Percentiles rank a stretch among this genome's conserved stretches.
These are phyloP conservation scores for Polyommatus iphigenia DNA, from an alignment of 2,888 invertebrate genomes.

Conservation along the genomic window DNA sequence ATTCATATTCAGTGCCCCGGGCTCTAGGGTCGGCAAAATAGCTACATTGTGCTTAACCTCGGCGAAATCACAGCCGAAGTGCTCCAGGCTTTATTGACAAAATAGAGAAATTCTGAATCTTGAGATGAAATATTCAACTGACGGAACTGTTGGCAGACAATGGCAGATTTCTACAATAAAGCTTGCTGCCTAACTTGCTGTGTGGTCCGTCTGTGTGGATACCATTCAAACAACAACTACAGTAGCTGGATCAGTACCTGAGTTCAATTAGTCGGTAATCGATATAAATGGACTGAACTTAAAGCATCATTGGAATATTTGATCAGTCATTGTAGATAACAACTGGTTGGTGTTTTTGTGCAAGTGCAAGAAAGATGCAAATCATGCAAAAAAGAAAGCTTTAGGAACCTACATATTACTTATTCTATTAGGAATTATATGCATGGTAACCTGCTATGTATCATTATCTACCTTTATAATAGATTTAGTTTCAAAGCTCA, in stretches of 20 bases:
- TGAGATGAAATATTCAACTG: background rate
- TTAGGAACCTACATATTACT: background rate
- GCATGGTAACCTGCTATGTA: background rate
- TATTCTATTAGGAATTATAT: background rate
- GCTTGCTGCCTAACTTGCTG: background rate
- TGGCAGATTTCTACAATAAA: background rate
- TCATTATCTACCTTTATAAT: background rate
- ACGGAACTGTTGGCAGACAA: no score
- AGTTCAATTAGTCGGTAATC: background rate
- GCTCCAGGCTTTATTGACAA: background rate
- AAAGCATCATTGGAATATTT: background rate
- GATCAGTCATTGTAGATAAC: background rate
- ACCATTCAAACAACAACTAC: background rate
- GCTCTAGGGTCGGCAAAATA: conserved; percentile 38
- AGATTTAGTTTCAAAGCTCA: conserved; percentile 21
- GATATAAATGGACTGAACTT: background rate
- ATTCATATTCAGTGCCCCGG: conserved; percentile 52
- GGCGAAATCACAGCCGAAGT: background rate
- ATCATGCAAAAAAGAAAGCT: background rate
- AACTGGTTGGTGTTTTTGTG: background rate
- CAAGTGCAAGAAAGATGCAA: no score
- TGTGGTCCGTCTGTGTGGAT: background rate
- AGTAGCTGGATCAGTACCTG: background rate
- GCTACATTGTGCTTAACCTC: conserved; percentile 31
- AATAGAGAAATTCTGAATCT: background rate